Percentiles rank a stretch among this genome's conserved stretches.
These are phyloP conservation scores for Cyrtodaria siliqua DNA, from an alignment of 2,888 invertebrate species.

Conservation along the genomic window DNA sequence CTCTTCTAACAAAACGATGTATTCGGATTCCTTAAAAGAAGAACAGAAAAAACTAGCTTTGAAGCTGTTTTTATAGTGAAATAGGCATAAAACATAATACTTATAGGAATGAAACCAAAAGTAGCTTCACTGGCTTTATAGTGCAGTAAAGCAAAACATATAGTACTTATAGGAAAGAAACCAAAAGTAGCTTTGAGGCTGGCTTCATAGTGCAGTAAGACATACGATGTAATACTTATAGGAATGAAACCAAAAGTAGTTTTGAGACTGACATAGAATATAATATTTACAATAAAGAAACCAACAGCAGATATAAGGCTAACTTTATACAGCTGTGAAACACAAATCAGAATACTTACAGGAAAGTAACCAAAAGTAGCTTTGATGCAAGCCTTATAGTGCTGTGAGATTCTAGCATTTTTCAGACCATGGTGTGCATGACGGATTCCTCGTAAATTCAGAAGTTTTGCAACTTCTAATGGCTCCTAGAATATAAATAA, in stretches of 20 bases:
- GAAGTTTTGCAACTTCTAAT: slow-evolving; percentile 87
- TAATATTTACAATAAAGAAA: no score
- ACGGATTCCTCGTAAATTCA: slow-evolving; percentile 87
- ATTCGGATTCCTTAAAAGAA: slow-evolving; percentile 86
- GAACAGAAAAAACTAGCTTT: no score
- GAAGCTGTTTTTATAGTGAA: no score
- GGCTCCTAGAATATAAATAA: slow-evolving; percentile 85
- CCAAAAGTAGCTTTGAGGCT: no score
- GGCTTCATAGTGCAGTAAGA: background rate
- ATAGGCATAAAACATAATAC: no score
- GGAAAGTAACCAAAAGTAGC: slow-evolving; percentile 88
- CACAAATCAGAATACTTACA: slow-evolving; percentile 74
- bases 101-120: no score
- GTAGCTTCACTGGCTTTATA: no score
- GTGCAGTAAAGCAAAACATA: background rate
- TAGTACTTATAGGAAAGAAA: no score
- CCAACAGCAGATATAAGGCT: no score
- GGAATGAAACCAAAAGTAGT: slow-evolving; percentile 88
- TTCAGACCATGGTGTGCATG: slow-evolving; percentile 88
- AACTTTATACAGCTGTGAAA: background rate
- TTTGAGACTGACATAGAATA: no score
- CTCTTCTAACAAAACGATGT: slow-evolving; percentile 88
- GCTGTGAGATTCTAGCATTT: slow-evolving; percentile 88
- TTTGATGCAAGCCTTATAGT: slow-evolving; percentile 88
- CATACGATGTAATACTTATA: slow-evolving; percentile 69